Evolutionary conservation across 2,888 invertebrate species (phyloP).

Genomic region (Eurytoma adleriae): DNA sequence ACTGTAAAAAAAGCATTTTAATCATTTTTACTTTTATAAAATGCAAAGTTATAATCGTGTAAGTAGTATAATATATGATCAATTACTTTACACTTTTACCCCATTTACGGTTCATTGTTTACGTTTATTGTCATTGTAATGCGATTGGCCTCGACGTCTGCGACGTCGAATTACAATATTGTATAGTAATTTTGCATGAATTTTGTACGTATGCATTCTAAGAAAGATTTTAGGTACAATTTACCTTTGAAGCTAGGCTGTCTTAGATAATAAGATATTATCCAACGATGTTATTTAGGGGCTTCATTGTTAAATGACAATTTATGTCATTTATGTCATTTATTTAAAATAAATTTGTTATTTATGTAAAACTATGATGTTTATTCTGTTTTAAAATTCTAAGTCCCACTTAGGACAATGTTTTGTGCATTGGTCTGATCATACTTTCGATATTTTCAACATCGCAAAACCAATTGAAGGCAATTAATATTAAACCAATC

Average conservation of each 20-base stretch:
- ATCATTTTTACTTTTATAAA: neutral
- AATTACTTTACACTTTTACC: neutral
- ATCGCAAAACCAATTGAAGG: too few relatives aligned
- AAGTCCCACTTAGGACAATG: too few relatives aligned
- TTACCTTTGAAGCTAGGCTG: conserved; percentile 3
- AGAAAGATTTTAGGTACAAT: neutral
- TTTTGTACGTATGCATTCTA: neutral
- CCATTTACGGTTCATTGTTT: conserved; percentile 6
- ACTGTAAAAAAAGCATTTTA: neutral
- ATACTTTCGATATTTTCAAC: too few relatives aligned
- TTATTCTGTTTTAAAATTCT: too few relatives aligned
- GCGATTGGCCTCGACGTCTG: conserved; percentile 2
- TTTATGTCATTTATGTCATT: conserved; percentile 27
- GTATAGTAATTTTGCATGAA: neutral
- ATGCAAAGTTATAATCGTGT: neutral
- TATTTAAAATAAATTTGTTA: conserved; percentile 31
- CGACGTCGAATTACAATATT: conserved; percentile 4
- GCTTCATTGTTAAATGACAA: neutral
- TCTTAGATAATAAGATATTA: conserved; percentile 4
- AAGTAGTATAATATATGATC: neutral
- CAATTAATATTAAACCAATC: too few relatives aligned
- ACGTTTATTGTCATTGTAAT: neutral
- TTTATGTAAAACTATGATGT: neutral
- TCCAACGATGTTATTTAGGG: conserved; percentile 3
- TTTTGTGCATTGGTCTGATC: too few relatives aligned